Conservation (phyloP, 2,888 invertebrate genomes). For the Andrena chrysosceles region DNA sequence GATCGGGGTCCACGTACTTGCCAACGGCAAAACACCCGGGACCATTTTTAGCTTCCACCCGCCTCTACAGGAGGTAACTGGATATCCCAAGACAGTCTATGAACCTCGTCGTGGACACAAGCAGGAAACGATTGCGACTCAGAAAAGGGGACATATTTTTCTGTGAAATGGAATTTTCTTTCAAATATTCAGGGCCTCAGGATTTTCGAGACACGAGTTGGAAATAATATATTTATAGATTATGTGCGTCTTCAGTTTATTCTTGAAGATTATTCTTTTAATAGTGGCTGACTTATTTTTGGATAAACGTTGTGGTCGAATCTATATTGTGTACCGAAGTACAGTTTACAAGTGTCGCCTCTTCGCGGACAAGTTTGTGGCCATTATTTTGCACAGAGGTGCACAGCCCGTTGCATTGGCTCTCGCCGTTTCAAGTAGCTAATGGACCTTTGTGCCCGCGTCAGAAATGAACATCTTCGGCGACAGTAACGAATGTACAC, state of each 20-base stretch:
- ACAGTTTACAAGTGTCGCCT: neutral
- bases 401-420: conserved; percentile 5
- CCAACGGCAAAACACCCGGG: conserved; percentile 48
- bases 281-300: neutral
- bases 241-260: neutral
- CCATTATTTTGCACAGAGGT: neutral
- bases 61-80: conserved; percentile 41
- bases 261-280: neutral
- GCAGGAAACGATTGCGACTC: neutral
- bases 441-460: conserved; percentile 7
- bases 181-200: neutral
- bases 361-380: neutral
- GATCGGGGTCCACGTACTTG: conserved; percentile 74
- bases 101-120: neutral
- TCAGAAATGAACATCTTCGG: conserved; percentile 13
- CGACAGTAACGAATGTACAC: conserved; percentile 19
- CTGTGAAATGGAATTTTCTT: neutral
- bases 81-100: conserved; percentile 37
- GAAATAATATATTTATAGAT: too few species aligned
- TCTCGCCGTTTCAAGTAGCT: conserved; percentile 29
- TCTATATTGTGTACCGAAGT: neutral
- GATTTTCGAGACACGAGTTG: too few species aligned
- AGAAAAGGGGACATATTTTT: neutral
- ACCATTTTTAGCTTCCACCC: conserved; percentile 57
- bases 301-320: neutral